These are phyloP conservation scores for Coptodon bakossiorum DNA, from an alignment of 2,113 vertebrate genomes.

Conservation along the genomic window DNA sequence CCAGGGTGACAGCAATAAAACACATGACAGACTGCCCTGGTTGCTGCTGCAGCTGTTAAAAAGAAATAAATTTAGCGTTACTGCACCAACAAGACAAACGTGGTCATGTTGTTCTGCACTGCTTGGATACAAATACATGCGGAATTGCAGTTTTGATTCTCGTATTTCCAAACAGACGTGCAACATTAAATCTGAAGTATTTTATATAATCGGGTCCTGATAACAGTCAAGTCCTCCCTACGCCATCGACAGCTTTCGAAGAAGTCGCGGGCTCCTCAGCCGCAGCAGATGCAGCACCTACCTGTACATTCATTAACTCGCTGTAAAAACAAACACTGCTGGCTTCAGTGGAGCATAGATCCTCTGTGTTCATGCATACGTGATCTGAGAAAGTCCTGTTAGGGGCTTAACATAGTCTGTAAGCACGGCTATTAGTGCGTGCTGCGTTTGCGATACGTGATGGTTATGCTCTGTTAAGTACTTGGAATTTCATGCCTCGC, in stretches of 20 bases:
- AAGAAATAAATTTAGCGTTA: accelerated
- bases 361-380: not conserved
- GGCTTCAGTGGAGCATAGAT: not conserved
- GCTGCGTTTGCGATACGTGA: constrained; percentile 8
- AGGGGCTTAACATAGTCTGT: not conserved
- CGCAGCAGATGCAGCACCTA: not conserved
- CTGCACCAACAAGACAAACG: not conserved
- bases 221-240: not conserved
- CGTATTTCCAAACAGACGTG: not conserved
- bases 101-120: not conserved
- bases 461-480: constrained; percentile 20
- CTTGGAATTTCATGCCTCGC: constrained; percentile 15
- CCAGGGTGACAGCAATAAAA: not conserved
- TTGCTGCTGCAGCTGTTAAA: not conserved
- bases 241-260: not conserved
- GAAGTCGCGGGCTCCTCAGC: not conserved
- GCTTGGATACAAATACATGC: not conserved
- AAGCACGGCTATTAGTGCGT: not conserved
- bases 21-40: not conserved
- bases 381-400: not conserved
- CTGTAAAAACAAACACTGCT: not conserved
- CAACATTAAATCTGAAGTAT: not conserved
- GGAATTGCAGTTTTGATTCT: not conserved
- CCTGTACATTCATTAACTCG: not conserved
- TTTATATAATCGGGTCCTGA: not conserved